Evolutionary conservation across 2,797 vertebrate genomes (phyloP).

Genomic region (Holocentrus rufus): DNA sequence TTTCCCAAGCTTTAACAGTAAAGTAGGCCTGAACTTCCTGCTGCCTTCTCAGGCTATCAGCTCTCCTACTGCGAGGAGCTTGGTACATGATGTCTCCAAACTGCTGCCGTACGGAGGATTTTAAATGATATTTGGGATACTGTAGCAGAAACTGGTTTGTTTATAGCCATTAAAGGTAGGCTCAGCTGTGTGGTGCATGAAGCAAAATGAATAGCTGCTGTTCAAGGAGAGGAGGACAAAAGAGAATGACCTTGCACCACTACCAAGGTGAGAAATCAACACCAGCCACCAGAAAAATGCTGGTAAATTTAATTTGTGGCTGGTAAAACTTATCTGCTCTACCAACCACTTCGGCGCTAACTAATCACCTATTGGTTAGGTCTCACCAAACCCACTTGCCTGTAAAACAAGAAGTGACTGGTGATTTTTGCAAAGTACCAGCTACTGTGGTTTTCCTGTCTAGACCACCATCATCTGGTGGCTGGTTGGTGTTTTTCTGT

Average conservation of each 20-base stretch:
- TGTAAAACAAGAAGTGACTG: background rate
- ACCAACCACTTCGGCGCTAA: background rate
- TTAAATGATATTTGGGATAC: background rate
- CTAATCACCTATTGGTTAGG: background rate
- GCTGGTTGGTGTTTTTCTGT: conserved; percentile 53
- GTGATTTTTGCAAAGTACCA: background rate
- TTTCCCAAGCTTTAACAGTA: background rate
- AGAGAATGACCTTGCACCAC: conserved; percentile 8
- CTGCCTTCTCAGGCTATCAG: background rate
- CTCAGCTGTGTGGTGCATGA: conserved; percentile 2
- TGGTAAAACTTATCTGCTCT: background rate
- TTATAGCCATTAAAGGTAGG: background rate
- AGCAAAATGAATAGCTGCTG: background rate
- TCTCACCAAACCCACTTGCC: background rate
- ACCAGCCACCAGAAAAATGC: background rate
- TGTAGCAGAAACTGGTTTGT: background rate
- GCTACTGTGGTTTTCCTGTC: background rate
- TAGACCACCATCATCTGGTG: background rate
- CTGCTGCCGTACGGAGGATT: background rate
- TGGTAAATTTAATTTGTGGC: background rate
- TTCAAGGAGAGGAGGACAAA: background rate
- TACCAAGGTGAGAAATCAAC: background rate
- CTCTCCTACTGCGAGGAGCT: background rate
- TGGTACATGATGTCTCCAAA: background rate
- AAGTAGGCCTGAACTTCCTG: background rate